These are phyloP conservation scores for Lottia gigantea DNA, from an alignment of 2,888 invertebrate genomes.

Conservation along the genomic window DNA sequence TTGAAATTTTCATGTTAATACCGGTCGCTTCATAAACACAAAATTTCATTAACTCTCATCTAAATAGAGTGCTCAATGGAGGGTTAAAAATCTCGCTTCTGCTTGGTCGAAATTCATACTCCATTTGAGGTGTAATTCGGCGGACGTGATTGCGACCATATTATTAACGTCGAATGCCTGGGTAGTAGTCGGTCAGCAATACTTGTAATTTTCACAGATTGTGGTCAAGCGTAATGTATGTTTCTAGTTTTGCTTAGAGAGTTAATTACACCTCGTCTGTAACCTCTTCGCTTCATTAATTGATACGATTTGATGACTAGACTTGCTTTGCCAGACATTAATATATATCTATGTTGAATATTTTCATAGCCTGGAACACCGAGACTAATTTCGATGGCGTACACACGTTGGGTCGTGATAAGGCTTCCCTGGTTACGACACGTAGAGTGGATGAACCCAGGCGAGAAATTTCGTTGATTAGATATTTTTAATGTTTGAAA, in stretches of 20 bases:
- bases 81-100: conserved; percentile 9
- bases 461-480: no score
- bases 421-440: no score
- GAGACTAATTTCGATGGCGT: no score
- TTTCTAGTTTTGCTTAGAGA: neutral
- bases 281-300: conserved; percentile 5
- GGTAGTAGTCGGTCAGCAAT: neutral
- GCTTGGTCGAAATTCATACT: conserved; percentile 11
- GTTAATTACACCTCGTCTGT: neutral
- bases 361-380: no score
- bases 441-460: no score
- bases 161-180: neutral
- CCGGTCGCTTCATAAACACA: conserved; percentile 19
- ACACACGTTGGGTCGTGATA: no score
- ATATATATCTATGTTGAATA: no score
- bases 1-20: no score
- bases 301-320: conserved; percentile 1
- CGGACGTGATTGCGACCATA: conserved; percentile 1
- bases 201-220: conserved; percentile 10
- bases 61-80: neutral
- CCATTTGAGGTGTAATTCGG: conserved; percentile 4
- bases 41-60: conserved; percentile 22
- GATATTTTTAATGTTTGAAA: no score
- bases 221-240: conserved; percentile 5
- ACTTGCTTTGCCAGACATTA: no score